Base-by-base conservation (phyloP, 2,888 invertebrate genomes). In the Julus scanicus region DNA sequence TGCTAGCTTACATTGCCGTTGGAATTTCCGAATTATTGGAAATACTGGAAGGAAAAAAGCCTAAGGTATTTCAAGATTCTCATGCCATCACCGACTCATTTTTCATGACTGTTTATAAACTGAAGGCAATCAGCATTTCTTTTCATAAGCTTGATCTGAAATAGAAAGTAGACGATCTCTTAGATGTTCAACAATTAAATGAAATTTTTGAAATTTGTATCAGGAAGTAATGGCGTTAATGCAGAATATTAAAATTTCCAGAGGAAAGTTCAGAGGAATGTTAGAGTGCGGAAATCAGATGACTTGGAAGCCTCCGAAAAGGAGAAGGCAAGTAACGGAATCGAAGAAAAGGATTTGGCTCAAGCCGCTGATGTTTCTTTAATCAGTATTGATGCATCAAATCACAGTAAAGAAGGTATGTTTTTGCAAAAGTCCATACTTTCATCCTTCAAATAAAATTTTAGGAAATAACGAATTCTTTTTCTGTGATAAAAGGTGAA, bases 1-100 rank as follows among this genome's bases (percentile, higher is more conserved):
- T 87, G 37, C 39, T 49, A 1, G 40, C 71, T 39, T 49, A 87
- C n/a, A 80, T 87, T n/a, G 71, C 83, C 17, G 29, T 44, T 11
- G 49, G n/a, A 40, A 20, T 48, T 44, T 37, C 44, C 15, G 71
- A 87, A n/a, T 29, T 87, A n/a, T 37, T 87, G 83, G 13, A 87
- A 29, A 87, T 87, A 8, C n/a, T 87, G 48, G 83, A 87, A 44
- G 87, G 87, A n/a, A 83, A 44, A 11, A 87, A 83, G 15, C 83
- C 83, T n/a, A 20, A 87, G 44, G 13, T 13, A 15, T 53, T 53
- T 53, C 53, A 17, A 53, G 17, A 53, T 15, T 17, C 29, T 29
- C 29, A 29, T 29, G 29, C 29, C 29, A 29, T 29, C 29, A 29
- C 29, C 1, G 29, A 29, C 29, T 29, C 29, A 29, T 29, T 29